Evolutionary conservation across 2,113 vertebrate species (phyloP).

Genomic region (Anolis sagrei): DNA sequence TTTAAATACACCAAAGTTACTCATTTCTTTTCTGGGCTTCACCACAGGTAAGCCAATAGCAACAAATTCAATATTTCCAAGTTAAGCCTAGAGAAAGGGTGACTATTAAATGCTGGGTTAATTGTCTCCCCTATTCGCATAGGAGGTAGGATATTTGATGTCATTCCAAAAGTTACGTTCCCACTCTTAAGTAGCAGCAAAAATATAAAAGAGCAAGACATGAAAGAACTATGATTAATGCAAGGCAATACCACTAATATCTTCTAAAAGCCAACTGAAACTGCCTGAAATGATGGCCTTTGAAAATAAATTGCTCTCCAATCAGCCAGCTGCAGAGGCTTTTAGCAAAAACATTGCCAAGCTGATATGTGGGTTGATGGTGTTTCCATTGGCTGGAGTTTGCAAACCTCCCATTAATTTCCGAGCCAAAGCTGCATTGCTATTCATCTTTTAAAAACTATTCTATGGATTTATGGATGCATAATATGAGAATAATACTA

Average conservation of each 20-base stretch:
- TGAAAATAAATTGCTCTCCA: slow-evolving; percentile 58
- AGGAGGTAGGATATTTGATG: slow-evolving; percentile 7
- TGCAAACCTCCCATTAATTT: slow-evolving; percentile 63
- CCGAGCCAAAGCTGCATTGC: slow-evolving; percentile 28
- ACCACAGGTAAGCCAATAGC: not conserved
- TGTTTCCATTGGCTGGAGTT: slow-evolving; percentile 52
- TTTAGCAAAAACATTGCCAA: slow-evolving; percentile 58
- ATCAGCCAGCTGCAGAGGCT: slow-evolving; percentile 58
- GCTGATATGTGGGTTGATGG: slow-evolving; percentile 46
- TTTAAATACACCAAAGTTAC: not conserved
- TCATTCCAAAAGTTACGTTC: slow-evolving; percentile 21
- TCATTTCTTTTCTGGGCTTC: not conserved
- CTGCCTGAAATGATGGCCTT: slow-evolving; percentile 58
- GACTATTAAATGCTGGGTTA: not conserved
- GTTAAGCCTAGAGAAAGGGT: not conserved
- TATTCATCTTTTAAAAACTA: slow-evolving; percentile 60
- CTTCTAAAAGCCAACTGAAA: slow-evolving; percentile 52
- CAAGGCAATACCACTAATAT: slow-evolving; percentile 36
- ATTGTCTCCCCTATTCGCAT: not conserved
- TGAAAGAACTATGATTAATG: slow-evolving; percentile 29
- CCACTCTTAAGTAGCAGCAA: not conserved
- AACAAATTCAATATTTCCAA: not conserved
- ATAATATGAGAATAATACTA: slow-evolving; percentile 60
- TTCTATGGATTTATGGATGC: slow-evolving; percentile 56
- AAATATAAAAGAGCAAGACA: slow-evolving; percentile 45